Evolutionary conservation across 92 coral and sea anemone species (phyloP).

Genomic region (Epizoanthus scotinus): DNA sequence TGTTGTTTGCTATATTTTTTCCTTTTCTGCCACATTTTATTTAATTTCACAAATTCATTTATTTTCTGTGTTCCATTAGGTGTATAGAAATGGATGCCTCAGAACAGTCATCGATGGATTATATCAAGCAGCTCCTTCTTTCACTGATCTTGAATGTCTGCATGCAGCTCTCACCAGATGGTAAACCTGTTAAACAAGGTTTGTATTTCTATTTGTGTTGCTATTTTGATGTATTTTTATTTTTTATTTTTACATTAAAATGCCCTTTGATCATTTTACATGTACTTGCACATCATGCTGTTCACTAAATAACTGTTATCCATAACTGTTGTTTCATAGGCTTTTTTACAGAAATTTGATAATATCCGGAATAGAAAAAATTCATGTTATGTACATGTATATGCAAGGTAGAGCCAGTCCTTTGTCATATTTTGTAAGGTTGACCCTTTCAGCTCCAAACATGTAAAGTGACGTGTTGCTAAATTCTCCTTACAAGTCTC

Average conservation of each 20-base stretch:
- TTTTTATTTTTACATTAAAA: no score
- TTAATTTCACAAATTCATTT: neutral
- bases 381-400: no score
- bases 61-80: constrained; percentile 42
- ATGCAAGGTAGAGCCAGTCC: no score
- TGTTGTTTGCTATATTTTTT: no score
- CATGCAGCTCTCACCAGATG: constrained; percentile 57
- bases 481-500: no score
- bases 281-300: neutral
- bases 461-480: no score
- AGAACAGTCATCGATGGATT: constrained; percentile 71
- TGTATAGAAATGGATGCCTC: constrained; percentile 82
- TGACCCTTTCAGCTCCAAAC: no score
- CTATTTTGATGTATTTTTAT: no score
- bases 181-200: constrained; percentile 57
- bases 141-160: constrained; percentile 75
- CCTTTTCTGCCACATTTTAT: neutral
- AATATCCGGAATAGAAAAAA: no score
- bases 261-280: neutral
- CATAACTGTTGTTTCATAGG: no score
- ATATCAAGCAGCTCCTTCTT: constrained; percentile 83
- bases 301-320: neutral
- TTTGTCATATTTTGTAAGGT: no score
- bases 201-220: neutral
- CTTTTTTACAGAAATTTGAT: no score